Evolutionary conservation across 2,113 vertebrate species (phyloP).

Genomic region (Acrocephalus kingi): DNA sequence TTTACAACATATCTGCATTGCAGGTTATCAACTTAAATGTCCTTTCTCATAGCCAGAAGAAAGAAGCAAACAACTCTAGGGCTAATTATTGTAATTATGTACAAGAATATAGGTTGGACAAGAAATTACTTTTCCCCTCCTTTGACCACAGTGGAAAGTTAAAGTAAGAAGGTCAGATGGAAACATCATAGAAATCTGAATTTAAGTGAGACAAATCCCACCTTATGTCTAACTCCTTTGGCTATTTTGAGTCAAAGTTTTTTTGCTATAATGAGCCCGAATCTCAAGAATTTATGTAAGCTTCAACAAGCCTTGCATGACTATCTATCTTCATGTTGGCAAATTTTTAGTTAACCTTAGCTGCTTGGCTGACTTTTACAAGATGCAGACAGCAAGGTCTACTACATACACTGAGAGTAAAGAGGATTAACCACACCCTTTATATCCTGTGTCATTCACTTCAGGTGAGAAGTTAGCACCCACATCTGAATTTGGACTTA

Average conservation of each 20-base stretch:
- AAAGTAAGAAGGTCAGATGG: not conserved
- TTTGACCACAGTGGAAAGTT: not conserved
- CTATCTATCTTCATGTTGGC: not conserved
- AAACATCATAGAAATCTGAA: not conserved
- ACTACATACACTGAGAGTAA: not conserved
- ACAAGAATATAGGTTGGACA: not conserved
- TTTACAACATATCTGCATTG: not conserved
- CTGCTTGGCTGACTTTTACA: not conserved
- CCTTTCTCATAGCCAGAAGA: not conserved
- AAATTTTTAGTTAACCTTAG: not conserved
- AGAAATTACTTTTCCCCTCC: not conserved
- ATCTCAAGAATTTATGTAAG: not conserved
- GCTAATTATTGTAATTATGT: not conserved
- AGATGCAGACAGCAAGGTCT: not conserved
- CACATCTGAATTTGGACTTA: not conserved
- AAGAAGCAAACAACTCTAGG: not conserved
- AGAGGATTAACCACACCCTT: not conserved
- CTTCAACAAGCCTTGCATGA: not conserved
- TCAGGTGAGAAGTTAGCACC: not conserved
- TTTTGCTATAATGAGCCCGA: fast-evolving
- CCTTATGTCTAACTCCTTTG: not conserved
- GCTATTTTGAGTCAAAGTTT: not conserved
- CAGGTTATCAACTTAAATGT: not conserved
- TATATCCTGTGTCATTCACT: not conserved
- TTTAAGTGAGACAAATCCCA: not conserved